Conservation (phyloP, 2,797 vertebrate genomes). For the Rhynchotus rufescens region DNA sequence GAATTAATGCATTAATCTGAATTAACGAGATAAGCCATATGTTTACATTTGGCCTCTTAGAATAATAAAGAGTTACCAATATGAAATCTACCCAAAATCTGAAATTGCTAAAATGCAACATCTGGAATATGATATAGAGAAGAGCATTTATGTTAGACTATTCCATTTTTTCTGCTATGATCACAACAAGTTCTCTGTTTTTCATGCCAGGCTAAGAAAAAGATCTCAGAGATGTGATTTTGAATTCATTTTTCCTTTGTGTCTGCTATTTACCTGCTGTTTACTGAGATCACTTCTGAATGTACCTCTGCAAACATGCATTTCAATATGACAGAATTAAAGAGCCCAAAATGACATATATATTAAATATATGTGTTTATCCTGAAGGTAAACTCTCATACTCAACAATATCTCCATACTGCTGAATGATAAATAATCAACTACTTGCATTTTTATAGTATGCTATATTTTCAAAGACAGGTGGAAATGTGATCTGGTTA, state of each 20-base stretch:
- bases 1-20: too few species aligned
- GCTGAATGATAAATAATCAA: neutral
- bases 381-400: neutral
- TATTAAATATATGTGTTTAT: neutral
- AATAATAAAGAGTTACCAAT: neutral
- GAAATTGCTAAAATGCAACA: neutral
- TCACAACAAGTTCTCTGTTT: neutral
- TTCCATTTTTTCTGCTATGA: neutral
- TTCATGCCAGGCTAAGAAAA: neutral
- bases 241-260: neutral
- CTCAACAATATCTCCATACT: accelerated
- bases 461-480: neutral
- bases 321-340: neutral
- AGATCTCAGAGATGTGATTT: neutral
- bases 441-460: neutral
- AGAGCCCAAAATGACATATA: neutral
- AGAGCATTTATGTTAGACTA: neutral
- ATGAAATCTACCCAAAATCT: neutral
- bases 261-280: neutral
- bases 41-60: neutral
- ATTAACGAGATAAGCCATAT: neutral
- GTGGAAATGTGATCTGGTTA: neutral
- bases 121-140: neutral
- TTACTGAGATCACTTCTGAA: neutral
- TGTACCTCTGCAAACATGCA: neutral